These are phyloP conservation scores for Gymnobelideus leadbeateri DNA, from an alignment of 2,113 vertebrate genomes.

Conservation along the genomic window DNA sequence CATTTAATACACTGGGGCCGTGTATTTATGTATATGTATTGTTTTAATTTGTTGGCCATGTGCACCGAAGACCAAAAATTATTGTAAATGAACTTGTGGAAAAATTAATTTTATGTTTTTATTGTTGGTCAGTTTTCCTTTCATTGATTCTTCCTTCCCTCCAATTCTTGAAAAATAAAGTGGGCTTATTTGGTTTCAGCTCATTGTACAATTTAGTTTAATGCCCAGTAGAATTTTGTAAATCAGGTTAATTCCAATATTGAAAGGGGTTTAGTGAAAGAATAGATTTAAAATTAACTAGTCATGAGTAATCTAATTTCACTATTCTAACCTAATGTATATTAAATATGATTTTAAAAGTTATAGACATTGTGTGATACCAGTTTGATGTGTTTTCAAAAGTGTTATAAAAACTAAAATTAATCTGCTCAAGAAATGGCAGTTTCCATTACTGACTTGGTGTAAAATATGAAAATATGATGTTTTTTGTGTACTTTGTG, in stretches of 20 bases:
- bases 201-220: conserved; percentile 81
- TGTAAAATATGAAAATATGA: conserved; percentile 75
- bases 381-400: conserved; percentile 83
- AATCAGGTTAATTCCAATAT: conserved; percentile 76
- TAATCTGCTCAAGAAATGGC: conserved; percentile 83
- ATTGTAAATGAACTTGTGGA: conserved; percentile 80
- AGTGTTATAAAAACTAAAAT: conserved; percentile 83
- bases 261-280: conserved; percentile 80
- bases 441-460: conserved; percentile 81
- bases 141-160: conserved; percentile 64
- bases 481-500: conserved; percentile 83
- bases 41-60: conserved; percentile 51
- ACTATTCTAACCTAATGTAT: conserved; percentile 84
- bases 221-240: conserved; percentile 82
- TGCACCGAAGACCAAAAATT: conserved; percentile 82
- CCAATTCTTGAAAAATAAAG: conserved; percentile 69
- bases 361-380: conserved; percentile 85
- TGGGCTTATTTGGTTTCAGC: conserved; percentile 73
- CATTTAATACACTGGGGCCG: conserved; percentile 79
- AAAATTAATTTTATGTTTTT: conserved; percentile 48
- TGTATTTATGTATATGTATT: conserved; percentile 70
- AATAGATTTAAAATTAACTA: conserved; percentile 83
- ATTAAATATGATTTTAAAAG: conserved; percentile 83
- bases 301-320: conserved; percentile 81
- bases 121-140: conserved; percentile 56